Base-by-base conservation (phyloP, 2,888 invertebrate genomes). In the Melangyna quadrimaculata region DNA sequence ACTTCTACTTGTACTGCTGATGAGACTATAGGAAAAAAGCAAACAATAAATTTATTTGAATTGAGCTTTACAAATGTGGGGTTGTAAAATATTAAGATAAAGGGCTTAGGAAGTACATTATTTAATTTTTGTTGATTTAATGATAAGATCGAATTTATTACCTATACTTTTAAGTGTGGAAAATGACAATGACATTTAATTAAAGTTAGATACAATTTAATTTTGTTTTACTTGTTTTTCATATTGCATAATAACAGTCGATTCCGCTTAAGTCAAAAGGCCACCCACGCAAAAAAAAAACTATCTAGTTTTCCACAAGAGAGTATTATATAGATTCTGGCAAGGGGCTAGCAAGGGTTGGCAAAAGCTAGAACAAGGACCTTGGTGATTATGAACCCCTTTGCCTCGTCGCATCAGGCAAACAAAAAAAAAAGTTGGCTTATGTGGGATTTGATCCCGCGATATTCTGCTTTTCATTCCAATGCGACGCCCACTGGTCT, bases 151-250 rank as follows among this genome's bases (percentile, higher is more conserved):
- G 22, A 37, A 37, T 59, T 59, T 1, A 37, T 57, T 19, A 12
- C 17, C 3, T 8, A 3, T 4, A 45, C 19, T 48, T 1, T 48
- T 22, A 24, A 59, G 37, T 22, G 22, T 14, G 19, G 59, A 37
- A 59, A 37, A 59, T 59, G 59, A 59, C 59, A 59, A 8, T 37
- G 59, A 37, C 35, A 14, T 59, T 59, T n/a, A 57, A 57, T 57
- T 35, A 8, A 57, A 19, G 35, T 57, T 12, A 37, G 35, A 59
- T 37, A 59, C 19, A 35, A 14, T 22, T 19, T 19, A 35, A 12
- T 12, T 57, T 9, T n/a, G 19, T 55, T 17, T 17, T 27, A 10
- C 10, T 12, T 24, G 1, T 14, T 24, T 24, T 2, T 3, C 2
- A 17, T n/a, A 8, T 27, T 29, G 9, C 10, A n/a, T 14, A 27